Evolutionary conservation across 1,140 invertebrate genomes (phyloP).

Genomic region (Nephila pilipes): DNA sequence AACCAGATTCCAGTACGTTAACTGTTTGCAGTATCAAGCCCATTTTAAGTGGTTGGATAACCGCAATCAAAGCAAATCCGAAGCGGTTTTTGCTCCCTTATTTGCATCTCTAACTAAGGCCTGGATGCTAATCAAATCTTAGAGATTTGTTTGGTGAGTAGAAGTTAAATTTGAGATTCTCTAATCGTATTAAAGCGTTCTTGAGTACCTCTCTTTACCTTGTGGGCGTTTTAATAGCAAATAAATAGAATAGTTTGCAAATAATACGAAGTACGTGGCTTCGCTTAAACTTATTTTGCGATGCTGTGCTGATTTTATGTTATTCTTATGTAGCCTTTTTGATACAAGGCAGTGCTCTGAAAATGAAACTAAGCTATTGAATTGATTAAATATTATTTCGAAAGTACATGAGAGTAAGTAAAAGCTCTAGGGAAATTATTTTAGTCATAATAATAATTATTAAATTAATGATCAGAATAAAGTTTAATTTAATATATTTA

Average conservation of each 20-base stretch:
- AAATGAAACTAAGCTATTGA: too few relatives aligned
- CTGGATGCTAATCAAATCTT: not conserved
- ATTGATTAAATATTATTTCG: too few relatives aligned
- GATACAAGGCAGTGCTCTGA: too few relatives aligned
- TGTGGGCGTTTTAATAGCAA: not conserved
- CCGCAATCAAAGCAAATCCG: conserved; percentile 22
- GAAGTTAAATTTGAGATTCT: not conserved
- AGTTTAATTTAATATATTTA: too few relatives aligned
- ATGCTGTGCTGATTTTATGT: too few relatives aligned
- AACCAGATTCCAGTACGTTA: not conserved
- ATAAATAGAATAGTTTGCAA: not conserved
- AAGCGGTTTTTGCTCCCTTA: conserved; percentile 3
- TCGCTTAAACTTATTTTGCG: too few relatives aligned
- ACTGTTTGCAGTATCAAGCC: not conserved
- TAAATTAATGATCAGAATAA: too few relatives aligned
- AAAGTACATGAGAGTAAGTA: too few relatives aligned
- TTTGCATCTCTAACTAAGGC: not conserved
- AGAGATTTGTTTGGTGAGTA: not conserved
- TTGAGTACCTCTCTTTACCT: not conserved
- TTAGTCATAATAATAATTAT: too few relatives aligned
- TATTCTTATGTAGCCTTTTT: too few relatives aligned
- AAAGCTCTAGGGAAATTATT: too few relatives aligned
- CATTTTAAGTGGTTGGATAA: not conserved
- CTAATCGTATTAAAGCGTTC: not conserved
- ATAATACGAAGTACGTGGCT: too few relatives aligned